phyloP scores from a whole-genome alignment of 1,140 invertebrate genomes.

The Cotesia glomerata region DNA sequence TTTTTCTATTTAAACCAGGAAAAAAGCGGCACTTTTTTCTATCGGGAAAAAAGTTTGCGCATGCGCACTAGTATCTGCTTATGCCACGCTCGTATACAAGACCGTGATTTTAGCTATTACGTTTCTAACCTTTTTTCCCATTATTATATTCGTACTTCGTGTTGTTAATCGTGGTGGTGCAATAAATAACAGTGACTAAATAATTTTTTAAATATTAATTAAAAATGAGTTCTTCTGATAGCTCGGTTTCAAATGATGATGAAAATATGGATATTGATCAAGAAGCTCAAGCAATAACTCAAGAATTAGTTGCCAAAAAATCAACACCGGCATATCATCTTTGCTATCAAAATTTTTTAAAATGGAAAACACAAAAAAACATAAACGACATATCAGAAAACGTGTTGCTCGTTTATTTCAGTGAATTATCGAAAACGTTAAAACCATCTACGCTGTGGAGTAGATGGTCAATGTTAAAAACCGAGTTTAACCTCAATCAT shows the following conservation, averaged over 20 bases:
- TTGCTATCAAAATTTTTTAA: background rate
- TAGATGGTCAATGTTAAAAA: conserved; percentile 8
- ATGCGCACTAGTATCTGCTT: too few species aligned
- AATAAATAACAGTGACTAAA: too few species aligned
- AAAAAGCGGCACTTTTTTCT: too few species aligned
- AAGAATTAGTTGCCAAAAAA: background rate
- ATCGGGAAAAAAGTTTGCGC: too few species aligned
- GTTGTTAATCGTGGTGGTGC: too few species aligned
- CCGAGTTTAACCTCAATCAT: background rate
- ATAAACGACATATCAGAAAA: background rate
- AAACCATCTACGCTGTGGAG: conserved; percentile 6
- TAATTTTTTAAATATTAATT: too few species aligned
- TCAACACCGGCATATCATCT: background rate
- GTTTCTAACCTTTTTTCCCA: too few species aligned
- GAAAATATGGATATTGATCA: background rate
- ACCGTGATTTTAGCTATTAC: too few species aligned
- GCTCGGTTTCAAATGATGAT: background rate
- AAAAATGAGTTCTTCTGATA: background rate
- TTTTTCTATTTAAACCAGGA: too few species aligned
- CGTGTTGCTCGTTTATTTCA: background rate
- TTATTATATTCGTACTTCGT: too few species aligned
- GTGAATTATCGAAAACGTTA: background rate
- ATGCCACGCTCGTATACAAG: too few species aligned
- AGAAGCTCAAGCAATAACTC: background rate
- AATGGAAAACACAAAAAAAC: background rate